Evolutionary conservation across 1,140 invertebrate species (phyloP).

Genomic region (Ooceraea biroi): DNA sequence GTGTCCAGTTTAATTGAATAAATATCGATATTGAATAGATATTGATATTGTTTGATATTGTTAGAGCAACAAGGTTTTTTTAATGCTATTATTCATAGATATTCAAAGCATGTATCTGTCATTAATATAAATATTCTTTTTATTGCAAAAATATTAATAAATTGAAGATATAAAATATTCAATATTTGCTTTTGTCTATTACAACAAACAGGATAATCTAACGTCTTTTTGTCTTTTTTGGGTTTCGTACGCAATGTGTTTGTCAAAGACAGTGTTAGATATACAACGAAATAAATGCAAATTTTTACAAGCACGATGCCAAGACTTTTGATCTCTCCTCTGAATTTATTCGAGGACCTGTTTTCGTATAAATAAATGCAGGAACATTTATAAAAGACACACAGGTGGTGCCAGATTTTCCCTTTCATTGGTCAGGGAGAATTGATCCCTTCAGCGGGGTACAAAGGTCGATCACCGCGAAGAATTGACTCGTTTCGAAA

Average conservation of each 20-base stretch:
- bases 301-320: neutral
- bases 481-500: constrained; percentile 58
- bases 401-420: constrained; percentile 70
- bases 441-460: constrained; percentile 65
- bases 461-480: constrained; percentile 70
- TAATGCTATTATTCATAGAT: neutral
- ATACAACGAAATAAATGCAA: constrained; percentile 17
- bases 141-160: neutral
- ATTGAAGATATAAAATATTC: neutral
- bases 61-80: neutral
- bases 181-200: neutral
- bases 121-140: constrained; percentile 6
- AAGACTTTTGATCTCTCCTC: constrained; percentile 11
- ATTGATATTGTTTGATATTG: neutral
- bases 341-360: constrained; percentile 29
- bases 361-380: constrained; percentile 55
- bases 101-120: neutral
- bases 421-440: constrained; percentile 59
- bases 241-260: neutral
- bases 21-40: constrained; percentile 2
- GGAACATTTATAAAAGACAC: constrained; percentile 15
- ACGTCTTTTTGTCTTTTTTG: neutral
- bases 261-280: neutral
- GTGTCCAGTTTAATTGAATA: neutral
- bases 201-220: neutral